Evolutionary conservation across 2,888 invertebrate species (phyloP).

Genomic region (Monopis laevigella): DNA sequence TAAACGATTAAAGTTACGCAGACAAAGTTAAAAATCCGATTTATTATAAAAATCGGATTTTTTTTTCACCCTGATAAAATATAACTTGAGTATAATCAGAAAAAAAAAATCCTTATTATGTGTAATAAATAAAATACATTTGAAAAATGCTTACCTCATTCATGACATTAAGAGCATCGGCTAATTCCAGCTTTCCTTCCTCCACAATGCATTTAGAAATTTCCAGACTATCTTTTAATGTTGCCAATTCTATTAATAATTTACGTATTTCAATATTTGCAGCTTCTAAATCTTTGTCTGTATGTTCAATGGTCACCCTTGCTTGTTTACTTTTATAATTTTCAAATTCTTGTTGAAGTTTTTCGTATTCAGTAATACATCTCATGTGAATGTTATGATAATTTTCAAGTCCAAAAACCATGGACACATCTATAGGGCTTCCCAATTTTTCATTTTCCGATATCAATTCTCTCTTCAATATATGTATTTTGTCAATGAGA

Average conservation of each 20-base stretch:
- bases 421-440: constrained; percentile 68
- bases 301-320: constrained; percentile 24
- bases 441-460: constrained; percentile 68
- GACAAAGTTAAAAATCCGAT: too few species aligned
- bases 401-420: constrained; percentile 55
- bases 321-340: constrained; percentile 60
- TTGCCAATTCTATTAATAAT: constrained; percentile 69
- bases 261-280: constrained; percentile 42
- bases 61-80: neutral
- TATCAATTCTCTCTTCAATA: constrained; percentile 69
- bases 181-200: constrained; percentile 71
- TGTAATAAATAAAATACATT: neutral
- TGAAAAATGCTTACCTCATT: constrained; percentile 48
- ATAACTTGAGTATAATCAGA: constrained; percentile 10
- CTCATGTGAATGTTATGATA: constrained; percentile 55
- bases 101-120: neutral
- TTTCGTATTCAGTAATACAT: constrained; percentile 73
- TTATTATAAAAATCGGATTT: too few species aligned
- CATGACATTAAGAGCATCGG: constrained; percentile 65
- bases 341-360: constrained; percentile 73
- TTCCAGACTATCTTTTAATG: constrained; percentile 73
- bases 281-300: constrained; percentile 29
- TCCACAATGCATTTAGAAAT: constrained; percentile 70
- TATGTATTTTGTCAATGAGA: constrained; percentile 71
- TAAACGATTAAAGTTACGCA: too few species aligned